Evolutionary conservation across 1,140 invertebrate genomes (phyloP).

Genomic region (Apolygus lucorum): DNA sequence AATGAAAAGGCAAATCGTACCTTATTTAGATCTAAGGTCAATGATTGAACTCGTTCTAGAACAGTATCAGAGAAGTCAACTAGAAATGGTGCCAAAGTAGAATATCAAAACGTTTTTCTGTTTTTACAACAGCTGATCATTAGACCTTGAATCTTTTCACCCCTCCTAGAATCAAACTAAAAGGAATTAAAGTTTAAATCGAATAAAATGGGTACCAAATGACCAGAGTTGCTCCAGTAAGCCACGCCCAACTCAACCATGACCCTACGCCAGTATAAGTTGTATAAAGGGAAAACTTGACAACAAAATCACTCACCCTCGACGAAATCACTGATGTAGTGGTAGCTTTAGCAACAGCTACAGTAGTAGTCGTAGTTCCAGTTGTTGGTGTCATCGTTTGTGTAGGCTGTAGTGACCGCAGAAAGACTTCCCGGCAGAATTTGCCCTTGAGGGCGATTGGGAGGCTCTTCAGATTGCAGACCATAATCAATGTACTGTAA

Average conservation of each 20-base stretch:
- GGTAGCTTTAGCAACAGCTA: constrained; percentile 36
- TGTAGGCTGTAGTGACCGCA: constrained; percentile 33
- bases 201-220: too few species aligned
- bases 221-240: too few species aligned
- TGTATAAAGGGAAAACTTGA: not conserved
- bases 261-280: not conserved
- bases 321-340: constrained; percentile 36
- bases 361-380: constrained; percentile 41
- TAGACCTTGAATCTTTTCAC: too few species aligned
- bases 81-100: too few species aligned
- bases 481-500: constrained; percentile 80
- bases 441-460: constrained; percentile 62
- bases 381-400: constrained; percentile 36
- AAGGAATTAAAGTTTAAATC: too few species aligned
- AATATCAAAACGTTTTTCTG: too few species aligned
- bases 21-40: too few species aligned
- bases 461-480: constrained; percentile 75
- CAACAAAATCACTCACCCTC: constrained; percentile 30
- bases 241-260: not conserved
- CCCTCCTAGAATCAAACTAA: too few species aligned
- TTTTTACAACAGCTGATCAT: too few species aligned
- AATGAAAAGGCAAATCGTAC: too few species aligned
- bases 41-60: too few species aligned
- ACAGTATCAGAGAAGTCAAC: too few species aligned
- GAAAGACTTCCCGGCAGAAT: constrained; percentile 56